phyloP scores from a whole-genome alignment of 1,140 invertebrate genomes.

The Ostrea denselamellosa region DNA sequence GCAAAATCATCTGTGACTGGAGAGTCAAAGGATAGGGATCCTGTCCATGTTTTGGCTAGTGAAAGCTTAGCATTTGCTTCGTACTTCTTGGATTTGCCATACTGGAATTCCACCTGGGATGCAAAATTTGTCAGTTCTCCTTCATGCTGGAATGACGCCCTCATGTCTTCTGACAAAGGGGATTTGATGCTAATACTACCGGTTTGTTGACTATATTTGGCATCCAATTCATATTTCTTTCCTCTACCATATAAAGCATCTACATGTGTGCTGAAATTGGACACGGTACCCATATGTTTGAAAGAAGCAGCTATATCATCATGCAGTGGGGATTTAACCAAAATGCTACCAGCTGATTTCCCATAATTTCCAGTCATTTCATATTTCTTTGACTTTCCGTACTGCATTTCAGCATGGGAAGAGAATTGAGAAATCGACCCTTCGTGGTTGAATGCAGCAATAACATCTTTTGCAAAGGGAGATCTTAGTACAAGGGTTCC shows the following conservation, averaged over 20 bases:
- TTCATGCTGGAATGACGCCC: not conserved
- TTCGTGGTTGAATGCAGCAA: constrained; percentile 53
- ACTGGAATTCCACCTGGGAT: constrained; percentile 16
- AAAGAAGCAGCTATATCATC: constrained; percentile 45
- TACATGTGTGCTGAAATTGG: constrained; percentile 49
- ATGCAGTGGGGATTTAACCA: constrained; percentile 39
- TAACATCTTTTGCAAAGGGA: constrained; percentile 55
- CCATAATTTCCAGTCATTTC: not conserved
- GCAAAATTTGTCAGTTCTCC: constrained; percentile 21
- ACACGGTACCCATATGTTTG: constrained; percentile 43
- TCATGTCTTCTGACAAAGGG: constrained; percentile 30
- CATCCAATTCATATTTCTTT: constrained; percentile 35
- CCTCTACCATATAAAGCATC: constrained; percentile 48
- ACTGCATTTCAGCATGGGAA: constrained; percentile 20
- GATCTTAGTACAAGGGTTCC: constrained; percentile 54
- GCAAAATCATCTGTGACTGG: constrained; percentile 52
- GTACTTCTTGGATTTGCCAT: constrained; percentile 34
- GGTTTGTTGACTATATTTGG: not conserved
- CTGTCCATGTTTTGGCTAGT: constrained; percentile 43
- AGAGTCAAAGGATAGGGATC: constrained; percentile 51
- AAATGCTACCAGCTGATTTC: constrained; percentile 1
- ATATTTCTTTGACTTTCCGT: constrained; percentile 42
- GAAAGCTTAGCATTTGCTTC: not conserved
- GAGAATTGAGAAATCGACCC: constrained; percentile 35
- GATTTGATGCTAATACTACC: constrained; percentile 35